These are phyloP conservation scores for Erebia ligea DNA, from an alignment of 2,888 invertebrate genomes.

Conservation along the genomic window DNA sequence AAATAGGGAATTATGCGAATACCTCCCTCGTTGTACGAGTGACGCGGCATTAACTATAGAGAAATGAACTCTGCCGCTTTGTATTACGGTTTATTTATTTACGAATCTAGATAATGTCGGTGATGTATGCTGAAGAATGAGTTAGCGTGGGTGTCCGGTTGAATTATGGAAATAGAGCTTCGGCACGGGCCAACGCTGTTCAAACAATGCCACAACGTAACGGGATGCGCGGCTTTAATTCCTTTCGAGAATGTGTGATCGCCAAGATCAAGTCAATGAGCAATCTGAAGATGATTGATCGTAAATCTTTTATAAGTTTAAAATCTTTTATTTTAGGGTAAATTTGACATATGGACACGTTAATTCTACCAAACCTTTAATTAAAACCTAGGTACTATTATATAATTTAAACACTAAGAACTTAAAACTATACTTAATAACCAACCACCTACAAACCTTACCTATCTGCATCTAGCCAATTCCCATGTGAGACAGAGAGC, in stretches of 20 bases:
- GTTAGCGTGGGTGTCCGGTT: constrained; percentile 62
- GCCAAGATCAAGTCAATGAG: constrained; percentile 48
- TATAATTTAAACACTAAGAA: no score
- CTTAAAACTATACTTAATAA: no score
- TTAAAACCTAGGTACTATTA: no score
- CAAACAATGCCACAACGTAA: constrained; percentile 77
- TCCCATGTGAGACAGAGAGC: no score
- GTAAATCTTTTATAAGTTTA: background rate
- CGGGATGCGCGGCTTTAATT: constrained; percentile 68
- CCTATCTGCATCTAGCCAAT: no score
- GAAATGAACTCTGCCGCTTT: constrained; percentile 56
- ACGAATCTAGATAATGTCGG: constrained; percentile 43
- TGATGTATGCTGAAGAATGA: constrained; percentile 61
- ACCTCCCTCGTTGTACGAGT: constrained; percentile 48
- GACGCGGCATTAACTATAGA: constrained; percentile 47
- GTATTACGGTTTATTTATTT: constrained; percentile 45
- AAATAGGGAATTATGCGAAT: constrained; percentile 48
- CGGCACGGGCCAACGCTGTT: constrained; percentile 55
- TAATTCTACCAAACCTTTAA: no score
- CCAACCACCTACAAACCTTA: no score
- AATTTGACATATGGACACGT: no score
- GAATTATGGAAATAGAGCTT: constrained; percentile 77
- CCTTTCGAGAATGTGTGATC: constrained; percentile 56
- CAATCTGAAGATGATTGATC: constrained; percentile 1
- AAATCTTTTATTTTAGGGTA: background rate